Evolutionary conservation across 2,797 vertebrate genomes (phyloP).

Genomic region (Tenualosa ilisha): DNA sequence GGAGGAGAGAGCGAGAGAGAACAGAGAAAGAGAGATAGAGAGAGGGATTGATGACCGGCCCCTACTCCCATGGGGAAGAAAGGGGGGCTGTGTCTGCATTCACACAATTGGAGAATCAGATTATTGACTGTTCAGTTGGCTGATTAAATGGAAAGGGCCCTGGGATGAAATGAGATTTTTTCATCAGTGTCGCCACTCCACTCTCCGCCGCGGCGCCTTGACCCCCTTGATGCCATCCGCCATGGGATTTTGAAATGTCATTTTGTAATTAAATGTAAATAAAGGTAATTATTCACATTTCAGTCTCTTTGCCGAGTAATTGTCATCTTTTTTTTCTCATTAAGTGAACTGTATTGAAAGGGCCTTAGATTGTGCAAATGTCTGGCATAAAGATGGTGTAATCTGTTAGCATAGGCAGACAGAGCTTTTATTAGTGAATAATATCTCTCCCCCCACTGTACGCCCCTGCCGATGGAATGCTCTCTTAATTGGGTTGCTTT

Average conservation of each 20-base stretch:
- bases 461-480: neutral
- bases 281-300: constrained; percentile 21
- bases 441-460: neutral
- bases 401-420: neutral
- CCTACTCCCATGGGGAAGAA: constrained; percentile 24
- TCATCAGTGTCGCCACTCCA: constrained; percentile 32
- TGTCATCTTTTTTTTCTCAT: constrained; percentile 16
- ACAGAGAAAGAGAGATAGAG: neutral
- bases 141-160: constrained; percentile 45
- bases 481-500: neutral
- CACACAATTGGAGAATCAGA: constrained; percentile 41
- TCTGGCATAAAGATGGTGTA: neutral
- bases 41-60: constrained; percentile 35
- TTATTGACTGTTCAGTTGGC: constrained; percentile 43
- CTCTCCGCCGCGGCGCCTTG: neutral
- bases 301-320: neutral
- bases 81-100: constrained; percentile 24
- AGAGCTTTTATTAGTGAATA: neutral
- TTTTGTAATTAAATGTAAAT: constrained; percentile 23
- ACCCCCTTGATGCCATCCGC: neutral
- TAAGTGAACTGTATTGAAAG: constrained; percentile 7
- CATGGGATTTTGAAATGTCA: constrained; percentile 23
- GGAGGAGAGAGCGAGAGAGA: neutral
- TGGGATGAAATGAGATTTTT: constrained; percentile 47
- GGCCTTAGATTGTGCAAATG: neutral